Percentiles rank a stretch among this genome's conserved stretches.
Evolutionary conservation across 2,888 invertebrate species (phyloP).

Genomic region (Dendrolimus pini): DNA sequence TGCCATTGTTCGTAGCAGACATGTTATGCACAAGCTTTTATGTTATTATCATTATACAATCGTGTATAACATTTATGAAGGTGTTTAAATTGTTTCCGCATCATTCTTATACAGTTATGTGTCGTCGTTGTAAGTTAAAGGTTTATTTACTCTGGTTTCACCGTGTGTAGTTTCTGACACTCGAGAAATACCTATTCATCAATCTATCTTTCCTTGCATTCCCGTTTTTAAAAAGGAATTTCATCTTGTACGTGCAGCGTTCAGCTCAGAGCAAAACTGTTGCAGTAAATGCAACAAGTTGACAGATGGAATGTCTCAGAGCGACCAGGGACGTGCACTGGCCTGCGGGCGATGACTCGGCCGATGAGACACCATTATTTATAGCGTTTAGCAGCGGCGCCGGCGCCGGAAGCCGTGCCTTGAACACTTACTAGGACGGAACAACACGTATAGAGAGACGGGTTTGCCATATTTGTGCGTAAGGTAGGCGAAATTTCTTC

Average conservation of each 20-base stretch:
- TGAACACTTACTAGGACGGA: constrained; percentile 52
- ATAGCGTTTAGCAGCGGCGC: constrained; percentile 57
- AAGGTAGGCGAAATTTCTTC: not conserved
- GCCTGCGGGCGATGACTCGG: constrained; percentile 67
- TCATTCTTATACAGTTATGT: not conserved
- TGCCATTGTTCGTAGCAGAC: not conserved
- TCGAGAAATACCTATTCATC: too few species aligned
- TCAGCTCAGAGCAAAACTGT: not conserved
- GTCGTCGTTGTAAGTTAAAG: not conserved
- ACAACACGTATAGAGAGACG: constrained; percentile 32
- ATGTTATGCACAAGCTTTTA: not conserved
- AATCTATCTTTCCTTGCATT: too few species aligned
- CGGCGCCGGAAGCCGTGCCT: constrained; percentile 67
- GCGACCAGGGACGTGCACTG: constrained; percentile 42
- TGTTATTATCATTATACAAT: not conserved
- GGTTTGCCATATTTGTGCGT: constrained; percentile 7
- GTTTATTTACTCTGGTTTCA: too few species aligned
- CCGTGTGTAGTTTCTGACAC: too few species aligned
- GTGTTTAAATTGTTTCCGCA: not conserved
- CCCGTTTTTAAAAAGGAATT: too few species aligned
- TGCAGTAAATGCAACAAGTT: constrained; percentile 24
- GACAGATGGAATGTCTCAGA: constrained; percentile 54
- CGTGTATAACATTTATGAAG: not conserved
- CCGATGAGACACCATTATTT: constrained; percentile 70
- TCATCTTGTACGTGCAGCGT: too few species aligned